Evolutionary conservation across 2,888 invertebrate species (phyloP).

Genomic region (Laspeyria flexula): DNA sequence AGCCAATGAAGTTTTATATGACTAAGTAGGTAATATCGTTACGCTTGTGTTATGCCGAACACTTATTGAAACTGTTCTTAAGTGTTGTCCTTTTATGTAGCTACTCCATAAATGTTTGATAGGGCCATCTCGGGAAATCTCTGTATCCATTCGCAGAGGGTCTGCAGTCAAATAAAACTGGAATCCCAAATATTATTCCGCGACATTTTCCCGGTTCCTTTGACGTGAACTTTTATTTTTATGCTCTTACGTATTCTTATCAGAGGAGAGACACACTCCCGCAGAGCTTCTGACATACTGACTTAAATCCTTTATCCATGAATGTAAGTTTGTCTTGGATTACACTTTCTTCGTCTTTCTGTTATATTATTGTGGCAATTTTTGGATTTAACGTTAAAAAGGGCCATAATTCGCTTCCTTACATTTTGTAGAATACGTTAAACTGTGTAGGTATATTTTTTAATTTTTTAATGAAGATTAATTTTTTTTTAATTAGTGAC

Average conservation of each 20-base stretch:
- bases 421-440: not conserved
- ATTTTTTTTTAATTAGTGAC: too few species aligned
- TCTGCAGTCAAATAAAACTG: constrained; percentile 85
- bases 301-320: constrained; percentile 76
- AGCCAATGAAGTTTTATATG: constrained; percentile 39
- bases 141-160: constrained; percentile 84
- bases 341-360: constrained; percentile 56
- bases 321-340: constrained; percentile 68
- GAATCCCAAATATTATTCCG: constrained; percentile 85
- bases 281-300: constrained; percentile 80
- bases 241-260: constrained; percentile 85
- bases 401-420: constrained; percentile 15
- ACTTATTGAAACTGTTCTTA: constrained; percentile 84
- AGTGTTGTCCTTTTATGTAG: constrained; percentile 85
- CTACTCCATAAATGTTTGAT: constrained; percentile 86
- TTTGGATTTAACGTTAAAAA: constrained; percentile 33
- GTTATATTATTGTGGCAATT: constrained; percentile 53
- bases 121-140: constrained; percentile 85
- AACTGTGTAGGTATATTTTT: not conserved
- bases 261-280: constrained; percentile 79
- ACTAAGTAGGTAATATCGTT: constrained; percentile 47
- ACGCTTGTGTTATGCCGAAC: constrained; percentile 69
- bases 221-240: constrained; percentile 86
- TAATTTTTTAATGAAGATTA: too few species aligned
- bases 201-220: constrained; percentile 82